Conservation (phyloP, 2,888 invertebrate genomes). For the Eristalis tenax region DNA sequence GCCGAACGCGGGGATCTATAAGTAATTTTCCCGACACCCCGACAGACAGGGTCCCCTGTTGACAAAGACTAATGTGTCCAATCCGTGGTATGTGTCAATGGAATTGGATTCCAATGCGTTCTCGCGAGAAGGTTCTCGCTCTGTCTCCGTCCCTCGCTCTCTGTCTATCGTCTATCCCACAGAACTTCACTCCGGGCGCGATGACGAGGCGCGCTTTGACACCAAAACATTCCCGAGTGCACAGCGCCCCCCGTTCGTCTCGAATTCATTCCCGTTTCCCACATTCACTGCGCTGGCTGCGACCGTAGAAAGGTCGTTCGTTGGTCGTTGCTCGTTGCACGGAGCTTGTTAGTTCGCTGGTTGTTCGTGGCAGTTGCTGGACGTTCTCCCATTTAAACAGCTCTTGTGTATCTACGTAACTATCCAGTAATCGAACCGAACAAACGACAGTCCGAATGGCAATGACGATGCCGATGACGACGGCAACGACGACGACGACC, state of each 20-base stretch:
- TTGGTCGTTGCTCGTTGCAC: not conserved
- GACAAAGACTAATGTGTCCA: constrained; percentile 57
- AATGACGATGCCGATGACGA: not conserved
- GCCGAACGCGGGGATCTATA: constrained; percentile 33
- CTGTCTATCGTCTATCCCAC: constrained; percentile 26
- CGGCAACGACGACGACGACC: not conserved
- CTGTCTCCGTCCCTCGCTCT: no score
- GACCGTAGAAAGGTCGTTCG: constrained; percentile 47
- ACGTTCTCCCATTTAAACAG: not conserved
- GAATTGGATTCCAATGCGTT: constrained; percentile 61
- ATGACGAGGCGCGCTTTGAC: constrained; percentile 2
- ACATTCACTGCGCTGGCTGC: not conserved
- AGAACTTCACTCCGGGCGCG: constrained; percentile 15
- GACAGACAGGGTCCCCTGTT: constrained; percentile 42
- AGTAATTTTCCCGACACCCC: constrained; percentile 46
- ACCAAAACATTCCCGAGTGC: constrained; percentile 29
- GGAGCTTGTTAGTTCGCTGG: not conserved
- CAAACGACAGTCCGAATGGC: not conserved
- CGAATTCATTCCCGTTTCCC: constrained; percentile 26
- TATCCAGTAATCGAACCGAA: not conserved
- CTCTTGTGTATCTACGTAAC: not conserved
- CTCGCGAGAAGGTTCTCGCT: constrained; percentile 22
- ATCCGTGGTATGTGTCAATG: constrained; percentile 32
- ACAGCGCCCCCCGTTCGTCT: not conserved
- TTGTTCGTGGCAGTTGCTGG: not conserved